Percentiles rank a stretch among this genome's conserved stretches.
Evolutionary conservation across 2,888 invertebrate genomes (phyloP).

Genomic region (Polydrusus tereticollis): DNA sequence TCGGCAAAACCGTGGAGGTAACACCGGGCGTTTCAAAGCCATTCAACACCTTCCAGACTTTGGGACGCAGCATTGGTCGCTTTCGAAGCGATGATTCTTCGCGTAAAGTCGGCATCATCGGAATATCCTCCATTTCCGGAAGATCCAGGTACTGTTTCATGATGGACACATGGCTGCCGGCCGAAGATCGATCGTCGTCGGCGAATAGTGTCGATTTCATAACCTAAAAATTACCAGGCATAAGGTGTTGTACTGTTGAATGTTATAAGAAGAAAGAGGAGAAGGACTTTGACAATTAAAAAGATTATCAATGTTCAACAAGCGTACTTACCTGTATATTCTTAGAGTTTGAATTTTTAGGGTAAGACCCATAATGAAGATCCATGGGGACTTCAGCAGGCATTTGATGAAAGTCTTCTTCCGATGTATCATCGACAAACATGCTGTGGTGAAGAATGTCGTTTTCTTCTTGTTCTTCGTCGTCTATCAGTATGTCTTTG

Average conservation of each 20-base stretch:
- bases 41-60: constrained; percentile 53
- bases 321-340: constrained; percentile 51
- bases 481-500: constrained; percentile 52
- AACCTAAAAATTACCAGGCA: constrained; percentile 33
- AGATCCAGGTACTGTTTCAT: constrained; percentile 55
- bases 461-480: constrained; percentile 52
- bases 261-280: not conserved
- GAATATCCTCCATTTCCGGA: constrained; percentile 50
- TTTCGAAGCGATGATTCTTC: constrained; percentile 50
- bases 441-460: constrained; percentile 56
- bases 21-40: constrained; percentile 45
- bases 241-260: not conserved
- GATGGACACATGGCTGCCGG: constrained; percentile 54
- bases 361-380: constrained; percentile 45
- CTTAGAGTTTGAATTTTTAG: constrained; percentile 49
- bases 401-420: constrained; percentile 53
- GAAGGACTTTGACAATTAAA: not conserved
- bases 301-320: too few species aligned
- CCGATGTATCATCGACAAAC: constrained; percentile 56
- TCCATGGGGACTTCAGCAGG: constrained; percentile 50
- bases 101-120: constrained; percentile 47
- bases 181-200: constrained; percentile 55
- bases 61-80: constrained; percentile 52
- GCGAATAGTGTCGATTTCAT: constrained; percentile 58
- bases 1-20: constrained; percentile 33